Conservation (phyloP, 2,888 invertebrate genomes). For the Chrysodeixis includens region DNA sequence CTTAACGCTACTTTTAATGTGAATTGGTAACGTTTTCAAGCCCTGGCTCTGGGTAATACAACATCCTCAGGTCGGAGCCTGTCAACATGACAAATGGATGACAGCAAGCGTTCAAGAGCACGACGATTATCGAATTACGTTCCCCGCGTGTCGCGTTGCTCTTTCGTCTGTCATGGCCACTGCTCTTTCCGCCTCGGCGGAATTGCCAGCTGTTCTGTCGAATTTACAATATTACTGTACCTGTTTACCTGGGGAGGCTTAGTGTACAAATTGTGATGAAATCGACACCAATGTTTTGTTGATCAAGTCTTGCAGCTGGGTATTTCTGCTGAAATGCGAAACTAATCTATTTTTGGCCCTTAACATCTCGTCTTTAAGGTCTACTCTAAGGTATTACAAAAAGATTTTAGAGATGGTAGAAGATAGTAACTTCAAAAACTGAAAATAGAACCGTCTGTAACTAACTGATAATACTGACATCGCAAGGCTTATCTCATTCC, state of each 20-base stretch:
- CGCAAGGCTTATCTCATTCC: too few relatives aligned
- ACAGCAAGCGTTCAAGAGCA: constrained; percentile 84
- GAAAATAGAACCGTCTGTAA: too few relatives aligned
- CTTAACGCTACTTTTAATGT: too few relatives aligned
- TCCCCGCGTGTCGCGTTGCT: constrained; percentile 81
- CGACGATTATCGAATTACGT: constrained; percentile 86
- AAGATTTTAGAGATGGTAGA: too few relatives aligned
- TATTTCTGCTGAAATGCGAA: too few relatives aligned
- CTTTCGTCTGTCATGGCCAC: constrained; percentile 87
- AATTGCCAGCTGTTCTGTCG: constrained; percentile 55
- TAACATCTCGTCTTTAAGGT: too few relatives aligned
- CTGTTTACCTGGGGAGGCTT: neutral
- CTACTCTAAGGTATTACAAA: too few relatives aligned
- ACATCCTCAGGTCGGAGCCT: constrained; percentile 61
- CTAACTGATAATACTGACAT: too few relatives aligned
- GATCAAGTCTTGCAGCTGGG: neutral
- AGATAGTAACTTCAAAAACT: too few relatives aligned
- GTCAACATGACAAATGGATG: constrained; percentile 80
- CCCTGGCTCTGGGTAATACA: constrained; percentile 44
- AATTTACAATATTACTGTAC: neutral
- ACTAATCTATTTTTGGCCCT: too few relatives aligned
- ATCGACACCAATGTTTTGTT: neutral
- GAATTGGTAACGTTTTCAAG: too few relatives aligned
- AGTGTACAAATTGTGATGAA: neutral
- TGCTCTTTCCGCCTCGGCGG: constrained; percentile 71